A percentile compares a stretch with the other conserved stretches of the same genome.
Evolutionary conservation across 2,113 vertebrate species (phyloP).

Genomic region (Crotalus viridis): DNA sequence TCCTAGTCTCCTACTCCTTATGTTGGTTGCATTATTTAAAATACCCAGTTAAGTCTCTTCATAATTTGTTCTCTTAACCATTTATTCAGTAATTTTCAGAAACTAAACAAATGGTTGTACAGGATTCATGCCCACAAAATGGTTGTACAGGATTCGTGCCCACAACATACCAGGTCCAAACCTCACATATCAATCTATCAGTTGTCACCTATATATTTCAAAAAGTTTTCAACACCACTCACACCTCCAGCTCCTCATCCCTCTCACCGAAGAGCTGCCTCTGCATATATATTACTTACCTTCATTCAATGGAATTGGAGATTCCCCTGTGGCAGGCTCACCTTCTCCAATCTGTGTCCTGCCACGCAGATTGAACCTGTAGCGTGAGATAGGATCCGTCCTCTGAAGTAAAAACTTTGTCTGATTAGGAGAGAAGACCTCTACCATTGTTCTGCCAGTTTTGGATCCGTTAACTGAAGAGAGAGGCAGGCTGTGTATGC

Average conservation of each 20-base stretch:
- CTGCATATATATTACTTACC: constrained; percentile 70
- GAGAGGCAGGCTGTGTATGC: constrained; percentile 34
- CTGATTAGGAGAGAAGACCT: constrained; percentile 83
- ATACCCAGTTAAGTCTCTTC: neutral
- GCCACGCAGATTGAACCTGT: constrained; percentile 85
- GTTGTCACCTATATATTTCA: neutral
- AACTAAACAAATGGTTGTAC: neutral
- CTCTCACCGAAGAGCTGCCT: neutral
- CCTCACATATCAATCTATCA: neutral
- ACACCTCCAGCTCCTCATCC: neutral
- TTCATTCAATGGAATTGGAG: constrained; percentile 84
- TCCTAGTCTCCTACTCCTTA: neutral
- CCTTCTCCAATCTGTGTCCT: constrained; percentile 88
- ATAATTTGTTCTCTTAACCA: neutral
- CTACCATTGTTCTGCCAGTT: constrained; percentile 66
- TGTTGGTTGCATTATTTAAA: neutral
- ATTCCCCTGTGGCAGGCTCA: constrained; percentile 76
- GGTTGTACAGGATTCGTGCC: neutral
- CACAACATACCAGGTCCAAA: neutral
- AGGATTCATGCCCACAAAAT: neutral
- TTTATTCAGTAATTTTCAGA: neutral
- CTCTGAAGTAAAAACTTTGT: constrained; percentile 81
- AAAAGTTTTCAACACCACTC: too few relatives aligned
- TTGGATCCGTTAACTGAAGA: constrained; percentile 87
- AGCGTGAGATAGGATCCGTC: constrained; percentile 82